Percentiles rank a stretch among this genome's conserved stretches.
These are phyloP conservation scores for Forbesichthys papilliferus DNA, from an alignment of 2,113 vertebrate species.

Conservation along the genomic window DNA sequence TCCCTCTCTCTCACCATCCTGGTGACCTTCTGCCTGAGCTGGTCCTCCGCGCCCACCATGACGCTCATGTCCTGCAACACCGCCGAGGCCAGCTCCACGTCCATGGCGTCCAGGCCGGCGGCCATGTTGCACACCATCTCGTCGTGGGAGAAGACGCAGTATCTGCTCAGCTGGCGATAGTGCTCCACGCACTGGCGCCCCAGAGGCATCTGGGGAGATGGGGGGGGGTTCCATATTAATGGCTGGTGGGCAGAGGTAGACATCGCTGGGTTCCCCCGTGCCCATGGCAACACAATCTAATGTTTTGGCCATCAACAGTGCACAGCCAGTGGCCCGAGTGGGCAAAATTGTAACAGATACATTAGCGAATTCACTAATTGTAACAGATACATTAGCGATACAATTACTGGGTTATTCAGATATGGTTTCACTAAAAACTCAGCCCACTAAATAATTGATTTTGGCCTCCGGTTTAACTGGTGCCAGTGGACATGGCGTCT, in stretches of 20 bases:
- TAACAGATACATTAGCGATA: no score
- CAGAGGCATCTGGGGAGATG: slow-evolving; percentile 81
- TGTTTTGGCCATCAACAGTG: no score
- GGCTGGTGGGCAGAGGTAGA: no score
- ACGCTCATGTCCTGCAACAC: slow-evolving; percentile 87
- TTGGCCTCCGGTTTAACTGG: no score
- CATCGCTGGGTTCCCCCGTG: not conserved
- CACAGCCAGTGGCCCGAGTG: no score
- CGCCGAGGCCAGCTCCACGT: slow-evolving; percentile 85
- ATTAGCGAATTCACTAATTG: no score
- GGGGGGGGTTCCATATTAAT: not conserved
- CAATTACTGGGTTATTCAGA: no score
- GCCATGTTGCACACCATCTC: slow-evolving; percentile 98
- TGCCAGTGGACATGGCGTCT: no score
- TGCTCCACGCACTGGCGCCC: slow-evolving; percentile 92
- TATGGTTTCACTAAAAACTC: no score
- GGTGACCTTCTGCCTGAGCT: slow-evolving; percentile 79
- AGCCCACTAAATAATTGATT: no score
- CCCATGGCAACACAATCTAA: no score
- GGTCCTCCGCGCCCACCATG: slow-evolving; percentile 87
- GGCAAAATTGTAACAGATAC: no score
- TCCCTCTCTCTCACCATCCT: slow-evolving; percentile 81
- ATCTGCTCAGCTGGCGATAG: slow-evolving; percentile 89
- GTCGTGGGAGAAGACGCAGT: slow-evolving; percentile 97
- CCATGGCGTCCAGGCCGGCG: slow-evolving; percentile 82